These are phyloP conservation scores for Tridacna crocea DNA, from an alignment of 2,888 invertebrate genomes.

Conservation along the genomic window DNA sequence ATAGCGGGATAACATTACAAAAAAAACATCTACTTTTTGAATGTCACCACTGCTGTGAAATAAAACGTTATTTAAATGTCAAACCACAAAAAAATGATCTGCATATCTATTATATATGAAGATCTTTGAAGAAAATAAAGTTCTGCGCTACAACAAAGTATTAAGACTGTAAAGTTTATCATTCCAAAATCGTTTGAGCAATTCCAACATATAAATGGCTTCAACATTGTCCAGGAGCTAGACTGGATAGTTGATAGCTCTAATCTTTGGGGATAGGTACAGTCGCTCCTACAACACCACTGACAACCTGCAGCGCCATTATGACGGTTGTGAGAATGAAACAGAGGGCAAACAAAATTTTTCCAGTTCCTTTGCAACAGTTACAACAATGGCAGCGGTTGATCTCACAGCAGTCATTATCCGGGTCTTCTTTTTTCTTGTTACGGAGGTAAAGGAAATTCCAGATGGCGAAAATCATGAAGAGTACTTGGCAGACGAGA, in stretches of 20 bases:
- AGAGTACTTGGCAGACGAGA: not conserved
- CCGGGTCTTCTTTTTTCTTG: not conserved
- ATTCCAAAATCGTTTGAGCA: no score
- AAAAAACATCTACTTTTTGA: no score
- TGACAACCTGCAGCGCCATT: constrained; percentile 5
- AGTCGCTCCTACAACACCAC: not conserved
- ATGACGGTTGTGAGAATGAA: not conserved
- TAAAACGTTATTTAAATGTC: no score
- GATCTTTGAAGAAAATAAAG: no score
- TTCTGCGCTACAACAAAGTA: no score
- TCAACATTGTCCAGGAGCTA: no score
- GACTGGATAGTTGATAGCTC: not conserved
- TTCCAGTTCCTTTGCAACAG: not conserved
- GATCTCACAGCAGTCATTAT: not conserved
- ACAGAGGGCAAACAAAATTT: not conserved
- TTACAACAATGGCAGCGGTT: not conserved
- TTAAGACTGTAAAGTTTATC: no score
- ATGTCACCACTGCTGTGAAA: no score
- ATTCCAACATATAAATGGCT: no score
- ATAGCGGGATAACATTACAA: no score
- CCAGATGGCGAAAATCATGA: not conserved
- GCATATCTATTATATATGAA: no score
- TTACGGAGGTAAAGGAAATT: not conserved
- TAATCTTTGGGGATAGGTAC: not conserved
- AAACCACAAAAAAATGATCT: no score